Percentiles rank a stretch among this genome's conserved stretches.
phyloP scores from a whole-genome alignment of 64 coral and sea anemone genomes.

The Acropora yongei region DNA sequence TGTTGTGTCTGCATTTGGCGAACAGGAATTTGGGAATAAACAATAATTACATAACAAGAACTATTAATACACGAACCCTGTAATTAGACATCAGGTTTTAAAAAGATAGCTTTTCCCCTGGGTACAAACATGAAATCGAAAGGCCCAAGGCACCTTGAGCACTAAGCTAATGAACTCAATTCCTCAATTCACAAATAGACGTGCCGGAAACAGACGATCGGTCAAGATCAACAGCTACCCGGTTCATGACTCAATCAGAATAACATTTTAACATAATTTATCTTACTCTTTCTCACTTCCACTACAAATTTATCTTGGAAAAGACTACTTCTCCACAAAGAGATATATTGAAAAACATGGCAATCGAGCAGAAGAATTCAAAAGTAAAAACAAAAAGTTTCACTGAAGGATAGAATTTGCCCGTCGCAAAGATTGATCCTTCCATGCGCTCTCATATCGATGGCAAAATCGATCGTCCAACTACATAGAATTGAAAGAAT shows the following conservation, averaged over 20 bases:
- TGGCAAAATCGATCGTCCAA: not conserved
- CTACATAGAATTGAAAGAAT: not conserved
- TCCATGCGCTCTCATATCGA: not conserved
- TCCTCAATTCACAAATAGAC: not conserved
- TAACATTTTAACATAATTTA: conserved; percentile 1
- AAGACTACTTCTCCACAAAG: not conserved
- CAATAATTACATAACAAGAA: not conserved
- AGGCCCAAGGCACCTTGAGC: not conserved
- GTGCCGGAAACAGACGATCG: conserved; percentile 17
- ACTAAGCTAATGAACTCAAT: not conserved
- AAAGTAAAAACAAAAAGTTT: not conserved
- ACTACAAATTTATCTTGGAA: not conserved
- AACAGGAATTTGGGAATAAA: not conserved
- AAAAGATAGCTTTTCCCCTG: no score
- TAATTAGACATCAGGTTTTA: not conserved
- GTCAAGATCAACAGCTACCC: not conserved
- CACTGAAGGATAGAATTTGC: not conserved
- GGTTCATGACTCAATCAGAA: not conserved
- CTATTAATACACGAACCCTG: not conserved
- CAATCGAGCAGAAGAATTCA: no score
- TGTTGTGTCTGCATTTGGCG: not conserved
- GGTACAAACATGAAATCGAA: not conserved
- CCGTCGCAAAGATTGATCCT: not conserved
- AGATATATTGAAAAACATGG: not conserved
- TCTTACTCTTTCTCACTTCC: not conserved